phyloP scores from a whole-genome alignment of 2,888 invertebrate genomes.

The Drosophila pseudotakahashii region DNA sequence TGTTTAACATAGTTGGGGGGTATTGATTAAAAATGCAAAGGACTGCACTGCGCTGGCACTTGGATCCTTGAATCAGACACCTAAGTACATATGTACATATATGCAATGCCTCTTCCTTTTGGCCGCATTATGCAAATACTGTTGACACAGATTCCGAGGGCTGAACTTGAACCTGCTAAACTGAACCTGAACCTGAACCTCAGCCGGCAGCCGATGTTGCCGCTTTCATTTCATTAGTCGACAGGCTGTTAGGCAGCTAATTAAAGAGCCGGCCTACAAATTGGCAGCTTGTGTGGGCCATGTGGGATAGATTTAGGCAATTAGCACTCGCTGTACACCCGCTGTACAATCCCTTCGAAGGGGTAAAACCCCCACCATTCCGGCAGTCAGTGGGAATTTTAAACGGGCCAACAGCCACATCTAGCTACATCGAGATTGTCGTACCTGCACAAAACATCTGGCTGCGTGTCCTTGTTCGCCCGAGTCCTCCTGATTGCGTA shows the following conservation, averaged over 20 bases:
- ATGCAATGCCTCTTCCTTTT: conserved; percentile 23
- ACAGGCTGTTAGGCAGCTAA: conserved; percentile 55
- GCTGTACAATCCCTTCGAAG: conserved; percentile 21
- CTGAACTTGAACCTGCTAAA: conserved; percentile 6
- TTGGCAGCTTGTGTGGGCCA: conserved; percentile 67
- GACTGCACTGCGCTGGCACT: conserved; percentile 56
- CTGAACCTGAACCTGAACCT: not conserved
- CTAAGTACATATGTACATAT: conserved; percentile 9
- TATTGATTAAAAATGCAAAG: conserved; percentile 71
- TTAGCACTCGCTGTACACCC: conserved; percentile 46
- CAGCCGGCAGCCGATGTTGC: conserved; percentile 5
- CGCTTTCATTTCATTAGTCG: conserved; percentile 62
- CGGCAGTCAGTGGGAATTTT: conserved; percentile 16
- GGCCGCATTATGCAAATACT: conserved; percentile 49
- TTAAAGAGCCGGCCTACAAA: conserved; percentile 60
- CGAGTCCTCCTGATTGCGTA: conserved; percentile 40
- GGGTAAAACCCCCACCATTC: conserved; percentile 12
- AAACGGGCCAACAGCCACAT: conserved; percentile 18
- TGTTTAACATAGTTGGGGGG: conserved; percentile 7
- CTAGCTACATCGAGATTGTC: conserved; percentile 1
- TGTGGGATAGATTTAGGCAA: conserved; percentile 72
- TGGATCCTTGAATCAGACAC: conserved; percentile 31
- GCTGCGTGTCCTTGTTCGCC: conserved; percentile 22
- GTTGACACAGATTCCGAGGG: conserved; percentile 19
- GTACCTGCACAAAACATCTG: conserved; percentile 40